phyloP scores from a whole-genome alignment of 2,888 invertebrate species.

The Agrochola circellaris region DNA sequence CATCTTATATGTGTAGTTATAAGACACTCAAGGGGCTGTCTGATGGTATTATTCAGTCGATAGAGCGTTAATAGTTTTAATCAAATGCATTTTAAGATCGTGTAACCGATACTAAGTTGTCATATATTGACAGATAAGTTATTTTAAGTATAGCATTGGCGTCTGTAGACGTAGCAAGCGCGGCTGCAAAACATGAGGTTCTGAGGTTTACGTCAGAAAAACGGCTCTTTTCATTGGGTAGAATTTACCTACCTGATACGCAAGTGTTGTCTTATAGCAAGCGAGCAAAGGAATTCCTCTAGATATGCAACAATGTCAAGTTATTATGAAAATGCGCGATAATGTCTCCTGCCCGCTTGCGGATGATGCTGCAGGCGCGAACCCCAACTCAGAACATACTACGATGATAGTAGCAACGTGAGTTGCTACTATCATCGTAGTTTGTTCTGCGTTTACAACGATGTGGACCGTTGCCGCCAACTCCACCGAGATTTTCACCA shows the following conservation, averaged over 20 bases:
- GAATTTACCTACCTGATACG: not conserved
- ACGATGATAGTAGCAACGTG: not conserved
- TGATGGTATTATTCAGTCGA: slow-evolving; percentile 39
- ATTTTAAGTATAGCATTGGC: not conserved
- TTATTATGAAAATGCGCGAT: not conserved
- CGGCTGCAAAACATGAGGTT: too few species aligned
- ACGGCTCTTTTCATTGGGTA: not conserved
- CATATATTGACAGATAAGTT: not conserved
- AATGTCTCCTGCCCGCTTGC: not conserved
- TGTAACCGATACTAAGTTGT: not conserved
- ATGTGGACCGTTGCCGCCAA: not conserved
- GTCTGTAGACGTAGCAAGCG: not conserved
- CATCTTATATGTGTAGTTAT: slow-evolving; percentile 24
- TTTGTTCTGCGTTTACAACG: too few species aligned
- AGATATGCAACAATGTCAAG: not conserved
- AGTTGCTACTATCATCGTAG: too few species aligned
- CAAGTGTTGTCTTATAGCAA: not conserved
- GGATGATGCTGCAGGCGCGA: not conserved
- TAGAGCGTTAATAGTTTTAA: slow-evolving; percentile 37
- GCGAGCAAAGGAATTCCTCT: not conserved
- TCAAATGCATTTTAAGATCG: slow-evolving; percentile 21
- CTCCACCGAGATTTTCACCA: not conserved
- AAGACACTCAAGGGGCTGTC: slow-evolving; percentile 30
- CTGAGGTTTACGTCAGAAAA: not conserved
- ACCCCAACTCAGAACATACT: not conserved